These are phyloP conservation scores for Heliconius congener DNA, from an alignment of 1,140 invertebrate genomes.

Conservation along the genomic window DNA sequence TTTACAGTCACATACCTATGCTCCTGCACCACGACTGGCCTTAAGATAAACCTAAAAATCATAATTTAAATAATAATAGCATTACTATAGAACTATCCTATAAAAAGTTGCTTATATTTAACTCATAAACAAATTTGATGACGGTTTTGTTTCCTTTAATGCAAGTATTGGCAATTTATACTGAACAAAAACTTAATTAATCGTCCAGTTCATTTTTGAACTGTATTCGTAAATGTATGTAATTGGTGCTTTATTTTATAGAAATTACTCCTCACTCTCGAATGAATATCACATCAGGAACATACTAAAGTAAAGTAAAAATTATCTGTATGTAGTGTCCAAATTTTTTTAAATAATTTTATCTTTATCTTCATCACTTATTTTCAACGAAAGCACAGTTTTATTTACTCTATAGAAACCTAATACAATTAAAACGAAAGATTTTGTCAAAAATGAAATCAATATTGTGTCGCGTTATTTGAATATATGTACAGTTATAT, in stretches of 20 bases:
- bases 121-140: neutral
- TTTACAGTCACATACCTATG: too few species aligned
- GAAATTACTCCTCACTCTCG: neutral
- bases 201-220: neutral
- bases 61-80: too few species aligned
- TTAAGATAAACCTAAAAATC: too few species aligned
- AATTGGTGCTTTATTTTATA: constrained; percentile 5
- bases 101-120: neutral
- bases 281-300: neutral
- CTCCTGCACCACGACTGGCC: too few species aligned
- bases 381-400: too few species aligned
- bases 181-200: constrained; percentile 8
- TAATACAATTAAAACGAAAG: too few species aligned
- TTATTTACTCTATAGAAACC: too few species aligned
- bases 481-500: too few species aligned
- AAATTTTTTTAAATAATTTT: neutral
- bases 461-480: too few species aligned
- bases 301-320: neutral
- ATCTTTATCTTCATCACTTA: too few species aligned
- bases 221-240: neutral
- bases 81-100: neutral
- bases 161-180: neutral
- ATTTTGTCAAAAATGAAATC: too few species aligned
- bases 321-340: neutral
- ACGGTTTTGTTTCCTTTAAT: neutral